phyloP scores from a whole-genome alignment of 2,113 vertebrate genomes.

The Pseudorectes ferrugineus region DNA sequence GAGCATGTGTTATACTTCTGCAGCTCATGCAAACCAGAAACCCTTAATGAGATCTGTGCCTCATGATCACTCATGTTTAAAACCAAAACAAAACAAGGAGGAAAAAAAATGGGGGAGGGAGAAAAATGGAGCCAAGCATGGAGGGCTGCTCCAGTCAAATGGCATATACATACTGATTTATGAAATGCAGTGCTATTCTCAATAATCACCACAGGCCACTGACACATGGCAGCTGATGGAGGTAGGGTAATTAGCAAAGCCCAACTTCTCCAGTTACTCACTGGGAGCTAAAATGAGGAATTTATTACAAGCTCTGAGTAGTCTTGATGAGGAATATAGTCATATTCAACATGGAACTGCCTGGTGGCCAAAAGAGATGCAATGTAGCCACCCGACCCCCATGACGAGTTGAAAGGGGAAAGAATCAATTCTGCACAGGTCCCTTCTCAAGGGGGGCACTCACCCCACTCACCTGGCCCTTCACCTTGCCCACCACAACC shows the following conservation, averaged over 20 bases:
- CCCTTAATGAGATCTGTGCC: neutral
- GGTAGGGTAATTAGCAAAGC: neutral
- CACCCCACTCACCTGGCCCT: neutral
- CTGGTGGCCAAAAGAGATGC: neutral
- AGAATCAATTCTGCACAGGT: neutral
- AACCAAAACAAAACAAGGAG: neutral
- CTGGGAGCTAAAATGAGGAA: neutral
- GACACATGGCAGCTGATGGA: neutral
- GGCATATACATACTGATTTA: neutral
- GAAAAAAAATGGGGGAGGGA: neutral
- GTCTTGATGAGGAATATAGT: neutral
- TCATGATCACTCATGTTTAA: neutral
- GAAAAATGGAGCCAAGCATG: neutral
- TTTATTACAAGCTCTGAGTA: neutral
- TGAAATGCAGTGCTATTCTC: neutral
- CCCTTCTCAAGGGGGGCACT: neutral
- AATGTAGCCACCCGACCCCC: accelerated
- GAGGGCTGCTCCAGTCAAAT: neutral
- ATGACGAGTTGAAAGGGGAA: neutral
- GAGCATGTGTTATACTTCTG: neutral
- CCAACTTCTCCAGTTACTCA: neutral
- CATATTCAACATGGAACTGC: neutral
- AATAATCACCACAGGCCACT: neutral
- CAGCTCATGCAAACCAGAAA: neutral
- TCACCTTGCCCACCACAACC: neutral